Evolutionary conservation across 2,888 invertebrate species (phyloP), one percentile per base, ranked within the genome.

Genomic region (Sesia bembeciformis): DNA sequence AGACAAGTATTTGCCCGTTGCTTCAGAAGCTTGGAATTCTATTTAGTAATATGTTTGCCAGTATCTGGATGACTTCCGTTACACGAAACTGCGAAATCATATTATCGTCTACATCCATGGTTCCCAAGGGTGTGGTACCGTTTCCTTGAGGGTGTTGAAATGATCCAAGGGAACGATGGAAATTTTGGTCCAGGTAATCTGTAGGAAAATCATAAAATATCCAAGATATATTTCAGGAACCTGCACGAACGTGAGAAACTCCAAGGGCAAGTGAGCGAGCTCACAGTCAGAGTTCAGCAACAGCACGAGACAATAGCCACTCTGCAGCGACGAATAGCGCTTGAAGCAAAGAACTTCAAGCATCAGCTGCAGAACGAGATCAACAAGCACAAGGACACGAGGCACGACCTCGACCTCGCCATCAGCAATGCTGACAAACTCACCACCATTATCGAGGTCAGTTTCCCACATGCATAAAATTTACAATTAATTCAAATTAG

Each of bases 201-300:
- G 1, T 23, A 23, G 23, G 23, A 1, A 23, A 23, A 23, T 23
- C 23, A 23, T 23, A 23, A 23, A 23, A 23, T 23, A 23, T 23
- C 23, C 23, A 23, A 23, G 23, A 23, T 23, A 23, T 23, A 23
- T 23, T 23, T 23, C 46, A 46, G 92, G 65, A 93, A 93, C 68
- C 91, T 96, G 5, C 91, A 90, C 7, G 95, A 95, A 64, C 91
- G 95, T 39, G 95, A 95, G 67, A 94, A 94, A 64, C 84, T 96
- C 5, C 91, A 93, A 57, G 88, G 91, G 4, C 92, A 93, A 73
- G 78, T 93, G 51, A 78, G 87, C 3, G 90, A 92, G 42, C 72
- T 93, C 23, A 88, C 91, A 38, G 72, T 81, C 0, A 91, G 90
- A 52, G 85, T 90, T 4, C 91, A 91, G 55, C 91, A 91, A 57